A percentile compares a stretch with the other conserved stretches of the same genome.
Conservation (phyloP, 2,113 vertebrate genomes). For the Actenoides lindsayi region DNA sequence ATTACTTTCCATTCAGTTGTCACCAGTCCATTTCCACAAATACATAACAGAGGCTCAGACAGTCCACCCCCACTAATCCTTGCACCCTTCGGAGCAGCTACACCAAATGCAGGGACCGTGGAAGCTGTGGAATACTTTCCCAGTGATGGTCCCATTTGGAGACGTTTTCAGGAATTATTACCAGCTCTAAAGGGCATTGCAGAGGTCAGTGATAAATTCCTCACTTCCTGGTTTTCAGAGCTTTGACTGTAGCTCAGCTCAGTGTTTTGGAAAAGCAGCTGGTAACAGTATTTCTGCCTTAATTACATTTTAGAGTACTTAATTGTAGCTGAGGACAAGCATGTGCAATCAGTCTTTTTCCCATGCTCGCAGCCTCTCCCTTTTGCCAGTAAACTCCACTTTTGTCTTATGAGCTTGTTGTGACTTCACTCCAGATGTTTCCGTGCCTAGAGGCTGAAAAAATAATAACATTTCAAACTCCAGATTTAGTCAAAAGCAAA, state of each 20-base stretch:
- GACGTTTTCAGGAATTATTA: not conserved
- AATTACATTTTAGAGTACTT: not conserved
- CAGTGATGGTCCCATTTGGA: not conserved
- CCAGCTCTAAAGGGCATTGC: not conserved
- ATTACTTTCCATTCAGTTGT: not conserved
- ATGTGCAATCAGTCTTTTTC: not conserved
- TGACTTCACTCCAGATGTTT: slow-evolving; percentile 34
- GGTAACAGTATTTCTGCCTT: slow-evolving; percentile 14
- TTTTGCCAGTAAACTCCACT: not conserved
- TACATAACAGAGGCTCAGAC: not conserved
- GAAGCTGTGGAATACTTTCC: not conserved
- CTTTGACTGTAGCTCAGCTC: not conserved
- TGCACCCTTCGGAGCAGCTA: not conserved
- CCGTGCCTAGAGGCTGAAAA: not conserved
- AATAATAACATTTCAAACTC: not conserved
- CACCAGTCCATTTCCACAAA: not conserved
- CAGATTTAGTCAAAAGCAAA: slow-evolving; percentile 5
- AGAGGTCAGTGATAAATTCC: not conserved
- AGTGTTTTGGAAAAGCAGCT: not conserved
- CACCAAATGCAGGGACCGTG: not conserved
- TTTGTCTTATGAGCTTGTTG: not conserved
- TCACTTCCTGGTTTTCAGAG: not conserved
- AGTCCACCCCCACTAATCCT: not conserved
- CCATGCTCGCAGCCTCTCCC: not conserved
- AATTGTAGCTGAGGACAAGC: not conserved